Evolutionary conservation across 2,113 vertebrate species (phyloP).

Genomic region (Excalfactoria chinensis): DNA sequence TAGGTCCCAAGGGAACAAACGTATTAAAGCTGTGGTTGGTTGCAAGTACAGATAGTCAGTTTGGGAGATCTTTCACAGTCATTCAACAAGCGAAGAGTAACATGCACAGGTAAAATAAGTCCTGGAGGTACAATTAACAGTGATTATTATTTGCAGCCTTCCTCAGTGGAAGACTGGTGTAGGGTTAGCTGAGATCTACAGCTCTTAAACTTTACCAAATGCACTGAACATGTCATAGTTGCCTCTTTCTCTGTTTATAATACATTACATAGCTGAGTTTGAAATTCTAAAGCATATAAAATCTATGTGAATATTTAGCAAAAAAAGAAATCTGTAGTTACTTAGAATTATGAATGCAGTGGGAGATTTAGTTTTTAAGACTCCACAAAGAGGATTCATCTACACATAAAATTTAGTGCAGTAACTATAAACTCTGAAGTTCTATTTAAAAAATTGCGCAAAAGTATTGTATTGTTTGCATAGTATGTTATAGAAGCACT

Average conservation of each 20-base stretch:
- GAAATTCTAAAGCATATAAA: not conserved
- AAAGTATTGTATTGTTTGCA: not conserved
- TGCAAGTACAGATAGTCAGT: not conserved
- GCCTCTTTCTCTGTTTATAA: not conserved
- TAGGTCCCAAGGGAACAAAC: not conserved
- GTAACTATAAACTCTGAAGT: not conserved
- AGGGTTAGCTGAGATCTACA: not conserved
- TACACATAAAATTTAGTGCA: not conserved
- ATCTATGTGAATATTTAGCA: not conserved
- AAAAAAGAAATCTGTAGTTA: not conserved
- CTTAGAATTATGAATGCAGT: not conserved
- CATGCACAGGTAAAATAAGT: constrained; percentile 9
- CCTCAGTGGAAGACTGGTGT: not conserved
- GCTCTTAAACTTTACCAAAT: not conserved
- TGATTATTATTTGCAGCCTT: constrained; percentile 4
- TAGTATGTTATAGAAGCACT: not conserved
- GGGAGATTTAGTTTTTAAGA: not conserved
- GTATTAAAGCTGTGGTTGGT: not conserved
- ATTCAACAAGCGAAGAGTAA: not conserved
- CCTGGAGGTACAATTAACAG: not conserved
- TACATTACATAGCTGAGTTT: not conserved
- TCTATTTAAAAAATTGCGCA: not conserved
- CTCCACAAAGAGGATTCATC: not conserved
- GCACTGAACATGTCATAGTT: not conserved
- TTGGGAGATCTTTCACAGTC: not conserved